Evolutionary conservation across 2,888 invertebrate species (phyloP).

Genomic region (Pandemis corylana): DNA sequence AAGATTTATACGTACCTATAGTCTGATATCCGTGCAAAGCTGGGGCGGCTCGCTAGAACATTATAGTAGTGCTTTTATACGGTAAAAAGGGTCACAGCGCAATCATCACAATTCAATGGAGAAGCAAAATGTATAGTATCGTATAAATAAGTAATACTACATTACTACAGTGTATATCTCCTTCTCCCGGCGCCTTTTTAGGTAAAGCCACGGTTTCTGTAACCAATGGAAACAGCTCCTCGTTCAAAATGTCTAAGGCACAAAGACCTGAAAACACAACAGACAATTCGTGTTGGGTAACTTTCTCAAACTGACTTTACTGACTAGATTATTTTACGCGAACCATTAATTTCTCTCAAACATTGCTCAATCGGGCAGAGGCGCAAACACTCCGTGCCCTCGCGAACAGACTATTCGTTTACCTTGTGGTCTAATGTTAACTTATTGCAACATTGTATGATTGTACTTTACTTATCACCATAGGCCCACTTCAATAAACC

Average conservation of each 20-base stretch:
- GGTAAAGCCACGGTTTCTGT: too few species aligned
- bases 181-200: too few species aligned
- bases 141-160: too few species aligned
- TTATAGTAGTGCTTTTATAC: too few species aligned
- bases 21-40: too few species aligned
- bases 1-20: too few species aligned
- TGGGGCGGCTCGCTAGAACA: too few species aligned
- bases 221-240: background rate
- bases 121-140: background rate
- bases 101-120: background rate
- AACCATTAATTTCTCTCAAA: constrained; percentile 50
- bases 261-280: background rate
- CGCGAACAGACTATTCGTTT: constrained; percentile 49
- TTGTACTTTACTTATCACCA: background rate
- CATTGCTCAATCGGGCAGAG: constrained; percentile 48
- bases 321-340: constrained; percentile 31
- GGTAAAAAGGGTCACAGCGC: too few species aligned
- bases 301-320: constrained; percentile 17
- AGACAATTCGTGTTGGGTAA: background rate
- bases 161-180: too few species aligned
- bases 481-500: background rate
- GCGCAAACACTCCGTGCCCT: constrained; percentile 50
- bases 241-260: background rate
- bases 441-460: constrained; percentile 20
- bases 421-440: constrained; percentile 25